Conservation (phyloP, 2,888 invertebrate species). For the Macaria liturata region DNA sequence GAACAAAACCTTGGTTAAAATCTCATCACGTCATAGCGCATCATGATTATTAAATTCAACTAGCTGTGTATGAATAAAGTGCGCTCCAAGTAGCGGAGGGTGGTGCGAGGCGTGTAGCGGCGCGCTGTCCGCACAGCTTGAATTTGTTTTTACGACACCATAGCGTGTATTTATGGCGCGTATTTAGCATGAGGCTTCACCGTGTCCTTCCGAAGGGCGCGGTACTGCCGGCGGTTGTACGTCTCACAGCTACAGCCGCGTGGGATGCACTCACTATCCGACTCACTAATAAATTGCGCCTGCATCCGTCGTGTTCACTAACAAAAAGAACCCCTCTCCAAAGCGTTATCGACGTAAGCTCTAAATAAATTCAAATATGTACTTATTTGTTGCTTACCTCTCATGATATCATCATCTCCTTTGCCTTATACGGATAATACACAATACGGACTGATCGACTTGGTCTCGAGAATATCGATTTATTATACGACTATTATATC, state of each 20-base stretch:
- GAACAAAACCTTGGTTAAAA: no score
- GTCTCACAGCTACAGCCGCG: conserved; percentile 45
- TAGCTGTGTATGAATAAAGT: conserved; percentile 9
- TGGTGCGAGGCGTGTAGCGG: conserved; percentile 61
- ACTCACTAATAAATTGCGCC: conserved; percentile 79
- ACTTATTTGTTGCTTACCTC: conserved; percentile 65
- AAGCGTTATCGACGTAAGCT: conserved; percentile 73
- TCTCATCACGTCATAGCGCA: no score
- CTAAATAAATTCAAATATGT: conserved; percentile 76
- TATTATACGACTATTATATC: conserved; percentile 19
- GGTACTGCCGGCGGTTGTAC: conserved; percentile 38
- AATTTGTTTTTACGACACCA: conserved; percentile 78
- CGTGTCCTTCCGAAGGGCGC: conserved; percentile 61
- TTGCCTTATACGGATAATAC: conserved; percentile 30
- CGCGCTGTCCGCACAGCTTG: conserved; percentile 72
- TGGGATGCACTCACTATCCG: conserved; percentile 77
- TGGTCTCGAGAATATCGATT: conserved; percentile 18
- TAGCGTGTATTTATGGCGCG: conserved; percentile 73
- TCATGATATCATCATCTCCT: conserved; percentile 69
- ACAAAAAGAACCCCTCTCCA: conserved; percentile 69
- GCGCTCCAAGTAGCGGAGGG: conserved; percentile 27
- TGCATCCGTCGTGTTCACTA: conserved; percentile 70
- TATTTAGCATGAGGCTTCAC: conserved; percentile 71
- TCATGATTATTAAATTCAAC: no score
- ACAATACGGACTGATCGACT: conserved; percentile 3